Conservation (phyloP, 2,888 invertebrate species). For the Rhagium mordax region DNA sequence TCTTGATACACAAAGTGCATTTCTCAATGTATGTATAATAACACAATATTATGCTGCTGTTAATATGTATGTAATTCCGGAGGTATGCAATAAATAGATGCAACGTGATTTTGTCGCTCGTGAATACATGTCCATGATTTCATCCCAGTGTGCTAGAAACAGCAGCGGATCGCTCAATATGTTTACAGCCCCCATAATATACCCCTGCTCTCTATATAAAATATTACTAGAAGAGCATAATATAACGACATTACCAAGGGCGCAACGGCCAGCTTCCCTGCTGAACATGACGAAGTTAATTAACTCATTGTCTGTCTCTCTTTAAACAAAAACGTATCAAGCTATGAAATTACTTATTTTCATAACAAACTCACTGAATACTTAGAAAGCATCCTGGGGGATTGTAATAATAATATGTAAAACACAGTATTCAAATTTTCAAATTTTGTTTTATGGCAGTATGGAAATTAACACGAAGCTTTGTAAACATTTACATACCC, state of each 20-base stretch:
- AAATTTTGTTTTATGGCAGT: constrained; percentile 26
- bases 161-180: constrained; percentile 5
- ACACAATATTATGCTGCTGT: not conserved
- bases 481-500: not conserved
- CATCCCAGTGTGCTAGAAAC: not conserved
- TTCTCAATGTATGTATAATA: too few relatives aligned
- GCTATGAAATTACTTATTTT: constrained; percentile 63
- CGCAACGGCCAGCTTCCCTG: constrained; percentile 52
- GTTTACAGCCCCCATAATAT: constrained; percentile 23
- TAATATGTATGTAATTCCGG: not conserved
- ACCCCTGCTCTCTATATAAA: constrained; percentile 52
- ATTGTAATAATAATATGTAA: constrained; percentile 38
- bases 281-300: constrained; percentile 63
- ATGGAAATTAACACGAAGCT: constrained; percentile 5
- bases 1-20: too few relatives aligned
- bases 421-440: constrained; percentile 31
- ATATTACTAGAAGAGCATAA: constrained; percentile 62
- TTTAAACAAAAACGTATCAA: constrained; percentile 63
- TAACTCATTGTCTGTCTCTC: constrained; percentile 62
- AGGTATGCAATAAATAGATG: not conserved
- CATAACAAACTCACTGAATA: constrained; percentile 49
- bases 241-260: constrained; percentile 61
- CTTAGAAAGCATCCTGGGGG: constrained; percentile 42
- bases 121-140: constrained; percentile 1
- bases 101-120: not conserved